A percentile compares a stretch with the other conserved stretches of the same genome.
Conservation (phyloP, 2,888 invertebrate genomes). For the Polydrusus cervinus region DNA sequence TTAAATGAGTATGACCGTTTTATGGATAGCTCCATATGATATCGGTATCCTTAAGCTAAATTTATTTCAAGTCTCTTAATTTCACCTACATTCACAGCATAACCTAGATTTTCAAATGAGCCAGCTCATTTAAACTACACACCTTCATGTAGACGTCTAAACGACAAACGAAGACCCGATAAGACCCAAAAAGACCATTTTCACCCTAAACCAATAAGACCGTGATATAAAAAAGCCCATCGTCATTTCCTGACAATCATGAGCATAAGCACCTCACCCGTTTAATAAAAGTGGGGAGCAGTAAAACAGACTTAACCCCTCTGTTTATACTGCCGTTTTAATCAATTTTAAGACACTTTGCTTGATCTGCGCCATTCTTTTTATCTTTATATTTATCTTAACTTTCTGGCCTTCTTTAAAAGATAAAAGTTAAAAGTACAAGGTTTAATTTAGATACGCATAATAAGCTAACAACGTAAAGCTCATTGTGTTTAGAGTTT, state of each 20-base stretch:
- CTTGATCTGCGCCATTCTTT: conserved; percentile 67
- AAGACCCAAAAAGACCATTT: conserved; percentile 36
- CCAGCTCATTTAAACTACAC: conserved; percentile 74
- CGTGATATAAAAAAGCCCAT: conserved; percentile 44
- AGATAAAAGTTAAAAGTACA: conserved; percentile 29
- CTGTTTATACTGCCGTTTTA: conserved; percentile 69
- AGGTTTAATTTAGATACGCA: conserved; percentile 17
- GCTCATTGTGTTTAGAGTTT: not conserved
- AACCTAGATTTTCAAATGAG: conserved; percentile 7
- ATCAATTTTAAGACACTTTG: conserved; percentile 71
- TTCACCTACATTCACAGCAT: conserved; percentile 7
- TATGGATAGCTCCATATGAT: no score
- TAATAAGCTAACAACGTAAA: not conserved
- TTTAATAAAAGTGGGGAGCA: conserved; percentile 64
- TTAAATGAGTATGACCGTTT: no score
- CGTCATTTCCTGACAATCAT: conserved; percentile 48
- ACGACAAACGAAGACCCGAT: conserved; percentile 32
- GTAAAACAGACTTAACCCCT: conserved; percentile 66
- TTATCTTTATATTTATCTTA: conserved; percentile 70
- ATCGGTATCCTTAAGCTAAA: no score
- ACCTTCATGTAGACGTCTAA: conserved; percentile 45
- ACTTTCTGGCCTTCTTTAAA: conserved; percentile 57
- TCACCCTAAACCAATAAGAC: conserved; percentile 48
- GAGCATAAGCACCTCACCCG: conserved; percentile 50
- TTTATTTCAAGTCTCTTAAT: not conserved